Evolutionary conservation across 2,113 vertebrate genomes (phyloP).

Genomic region (Sorex araneus): DNA sequence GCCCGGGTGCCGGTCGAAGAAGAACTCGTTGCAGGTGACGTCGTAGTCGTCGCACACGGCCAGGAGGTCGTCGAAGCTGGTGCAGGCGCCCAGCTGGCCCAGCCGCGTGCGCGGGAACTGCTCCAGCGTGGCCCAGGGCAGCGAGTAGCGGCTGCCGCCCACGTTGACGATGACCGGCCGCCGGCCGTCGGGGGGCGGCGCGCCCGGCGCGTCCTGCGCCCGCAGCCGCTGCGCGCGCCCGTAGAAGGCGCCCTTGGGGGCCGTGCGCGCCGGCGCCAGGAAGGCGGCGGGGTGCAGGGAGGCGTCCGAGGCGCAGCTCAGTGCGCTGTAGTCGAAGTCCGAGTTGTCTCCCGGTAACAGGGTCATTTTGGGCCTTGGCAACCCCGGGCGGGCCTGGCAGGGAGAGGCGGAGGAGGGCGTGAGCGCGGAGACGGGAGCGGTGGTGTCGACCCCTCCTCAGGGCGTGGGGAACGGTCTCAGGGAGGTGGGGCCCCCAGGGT

Average conservation of each 20-base stretch:
- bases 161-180: slow-evolving; percentile 97
- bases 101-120: slow-evolving; percentile 96
- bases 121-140: slow-evolving; percentile 98
- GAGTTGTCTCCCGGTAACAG: slow-evolving; percentile 97
- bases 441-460: fast-evolving
- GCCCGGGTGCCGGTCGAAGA: slow-evolving; percentile 98
- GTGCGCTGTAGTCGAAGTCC: slow-evolving; percentile 97
- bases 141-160: slow-evolving; percentile 96
- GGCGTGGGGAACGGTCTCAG: neutral
- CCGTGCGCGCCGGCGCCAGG: slow-evolving; percentile 92
- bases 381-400: slow-evolving; percentile 87
- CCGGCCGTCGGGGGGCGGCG: slow-evolving; percentile 89
- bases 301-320: slow-evolving; percentile 96
- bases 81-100: slow-evolving; percentile 96
- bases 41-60: slow-evolving; percentile 97
- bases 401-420: neutral
- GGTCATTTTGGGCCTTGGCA: slow-evolving; percentile 95
- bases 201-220: slow-evolving; percentile 66
- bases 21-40: slow-evolving; percentile 96
- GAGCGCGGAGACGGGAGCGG: neutral
- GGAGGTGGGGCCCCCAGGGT: neutral
- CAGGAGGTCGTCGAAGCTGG: slow-evolving; percentile 98
- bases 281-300: slow-evolving; percentile 90
- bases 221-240: slow-evolving; percentile 93
- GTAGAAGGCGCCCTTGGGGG: slow-evolving; percentile 96